Evolutionary conservation across 2,113 vertebrate genomes (phyloP).

Genomic region (Triplophysa rosa): DNA sequence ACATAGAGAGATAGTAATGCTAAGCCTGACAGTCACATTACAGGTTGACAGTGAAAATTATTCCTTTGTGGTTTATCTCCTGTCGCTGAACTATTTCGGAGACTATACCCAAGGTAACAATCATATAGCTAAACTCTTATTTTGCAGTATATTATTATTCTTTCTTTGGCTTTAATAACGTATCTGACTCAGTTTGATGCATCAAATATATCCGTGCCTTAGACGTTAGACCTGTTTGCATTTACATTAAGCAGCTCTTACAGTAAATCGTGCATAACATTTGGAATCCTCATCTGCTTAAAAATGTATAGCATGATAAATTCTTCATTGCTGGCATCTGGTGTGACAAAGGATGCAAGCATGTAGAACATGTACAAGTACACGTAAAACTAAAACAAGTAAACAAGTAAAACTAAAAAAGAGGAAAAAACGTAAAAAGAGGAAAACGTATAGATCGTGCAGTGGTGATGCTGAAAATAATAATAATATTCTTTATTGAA

Average conservation of each 20-base stretch:
- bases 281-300: conserved; percentile 24
- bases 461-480: not conserved
- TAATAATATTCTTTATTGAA: not conserved
- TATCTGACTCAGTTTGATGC: conserved; percentile 7
- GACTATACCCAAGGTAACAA: conserved; percentile 38
- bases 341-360: not conserved
- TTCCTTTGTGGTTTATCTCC: conserved; percentile 28
- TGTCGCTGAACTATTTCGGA: conserved; percentile 27
- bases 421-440: not conserved
- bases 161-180: not conserved
- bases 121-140: conserved; percentile 35
- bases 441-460: not conserved
- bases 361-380: not conserved
- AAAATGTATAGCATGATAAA: conserved; percentile 12
- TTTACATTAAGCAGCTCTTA: conserved; percentile 41
- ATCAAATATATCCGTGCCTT: not conserved
- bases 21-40: conserved; percentile 44
- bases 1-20: conserved; percentile 35
- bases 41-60: conserved; percentile 40
- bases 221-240: conserved; percentile 1
- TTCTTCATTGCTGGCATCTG: not conserved
- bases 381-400: not conserved
- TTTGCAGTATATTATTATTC: not conserved
- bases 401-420: not conserved
- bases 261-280: not conserved